phyloP scores from a whole-genome alignment of 1,140 invertebrate species.

The Medauroidea extradentata region DNA sequence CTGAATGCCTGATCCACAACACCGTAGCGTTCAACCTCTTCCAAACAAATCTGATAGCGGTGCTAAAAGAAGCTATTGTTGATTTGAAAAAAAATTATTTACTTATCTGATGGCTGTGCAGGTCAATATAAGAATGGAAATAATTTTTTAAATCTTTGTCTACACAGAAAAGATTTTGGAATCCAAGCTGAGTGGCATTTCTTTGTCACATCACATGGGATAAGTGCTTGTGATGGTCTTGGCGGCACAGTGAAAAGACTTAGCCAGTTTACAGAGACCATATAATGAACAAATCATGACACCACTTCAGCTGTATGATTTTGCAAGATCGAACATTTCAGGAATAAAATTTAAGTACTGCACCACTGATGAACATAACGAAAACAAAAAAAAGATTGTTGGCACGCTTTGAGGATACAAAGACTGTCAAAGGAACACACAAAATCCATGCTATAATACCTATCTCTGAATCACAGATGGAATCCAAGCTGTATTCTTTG shows the following conservation, averaged over 20 bases:
- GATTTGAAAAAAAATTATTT: constrained; percentile 3
- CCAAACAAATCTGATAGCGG: constrained; percentile 6
- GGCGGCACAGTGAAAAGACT: constrained; percentile 30
- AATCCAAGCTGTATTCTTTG: background rate
- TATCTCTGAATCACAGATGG: background rate
- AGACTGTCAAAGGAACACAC: background rate
- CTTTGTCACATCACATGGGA: constrained; percentile 34
- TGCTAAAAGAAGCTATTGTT: background rate
- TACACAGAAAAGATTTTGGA: constrained; percentile 34
- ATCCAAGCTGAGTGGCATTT: constrained; percentile 36
- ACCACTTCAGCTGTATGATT: constrained; percentile 10
- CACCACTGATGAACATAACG: constrained; percentile 3
- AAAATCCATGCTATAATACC: background rate
- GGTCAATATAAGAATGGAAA: constrained; percentile 34
- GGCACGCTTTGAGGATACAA: no score
- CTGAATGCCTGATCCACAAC: constrained; percentile 16
- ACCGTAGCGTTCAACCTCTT: constrained; percentile 14
- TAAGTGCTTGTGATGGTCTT: constrained; percentile 41
- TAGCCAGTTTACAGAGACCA: constrained; percentile 20
- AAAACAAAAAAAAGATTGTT: background rate
- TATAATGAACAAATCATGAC: constrained; percentile 18
- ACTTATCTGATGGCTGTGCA: constrained; percentile 25
- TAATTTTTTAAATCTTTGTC: constrained; percentile 31
- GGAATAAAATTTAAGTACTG: background rate
- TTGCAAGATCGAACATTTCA: constrained; percentile 5